Base-by-base conservation (phyloP, 2,888 invertebrate species). In the Neoitamus cyanurus region DNA sequence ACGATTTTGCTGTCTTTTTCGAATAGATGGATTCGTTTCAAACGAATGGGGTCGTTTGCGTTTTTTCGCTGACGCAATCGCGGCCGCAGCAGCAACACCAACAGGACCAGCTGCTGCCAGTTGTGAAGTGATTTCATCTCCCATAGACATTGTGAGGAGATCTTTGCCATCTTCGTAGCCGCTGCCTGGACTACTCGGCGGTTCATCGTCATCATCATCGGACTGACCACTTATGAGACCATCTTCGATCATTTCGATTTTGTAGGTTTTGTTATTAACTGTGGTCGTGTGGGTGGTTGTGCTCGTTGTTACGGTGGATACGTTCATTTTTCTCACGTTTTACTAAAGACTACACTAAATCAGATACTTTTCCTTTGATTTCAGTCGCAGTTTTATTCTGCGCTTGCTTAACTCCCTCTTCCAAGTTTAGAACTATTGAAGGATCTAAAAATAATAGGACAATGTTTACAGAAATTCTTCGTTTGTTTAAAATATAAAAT, bases 31-130 rank as follows among this genome's bases (percentile, higher is more conserved):
- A 93, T 98, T 98, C 83, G 98, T 98, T 92, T 99, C 98, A 91
- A 98, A 98, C 85, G 97, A 96, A 92, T 98, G 98, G 58, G 98
- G 97, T 88, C 98, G 92, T 92, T 98, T 98, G 88, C 98, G 94
- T 90, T 98, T 98, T 92, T 98, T 98, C 0, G 97, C 97, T 3
- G 98, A 98, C 28, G 97, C 97, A 88, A 98, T 98, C 69, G 98
- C 98, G 69, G 98, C 98, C 3, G 98, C 98, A 3, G 98, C 98
- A 25, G 98, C 98, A 91, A 98, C 97, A 73, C 98, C 98, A 85
- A 98, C 96, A 11, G 98, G 98, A 96, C 98, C 98, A 90, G 98
- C 98, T 88, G 98, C 98, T 84, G 98, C 98, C 88, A 99, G 93
- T 90, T 98, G 98, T 90, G 98, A 97, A 87, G 98, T 98, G 88